Evolutionary conservation across 2,797 vertebrate species (phyloP).

Genomic region (Lepus oiostolus): DNA sequence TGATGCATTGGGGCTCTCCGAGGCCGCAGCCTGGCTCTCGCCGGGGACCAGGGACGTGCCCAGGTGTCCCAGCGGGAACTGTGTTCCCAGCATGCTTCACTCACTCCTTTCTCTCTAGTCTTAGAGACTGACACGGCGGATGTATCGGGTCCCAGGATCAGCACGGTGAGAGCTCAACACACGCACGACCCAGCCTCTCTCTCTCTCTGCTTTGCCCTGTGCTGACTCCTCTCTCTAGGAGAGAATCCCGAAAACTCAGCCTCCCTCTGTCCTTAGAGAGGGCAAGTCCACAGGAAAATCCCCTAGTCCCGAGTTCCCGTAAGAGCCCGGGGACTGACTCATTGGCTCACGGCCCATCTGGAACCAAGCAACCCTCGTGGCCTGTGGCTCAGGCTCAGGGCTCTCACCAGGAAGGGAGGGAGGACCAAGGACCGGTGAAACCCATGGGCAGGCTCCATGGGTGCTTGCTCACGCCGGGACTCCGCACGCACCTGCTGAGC

Average conservation of each 20-base stretch:
- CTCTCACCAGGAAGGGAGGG: not conserved
- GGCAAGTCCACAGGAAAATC: not conserved
- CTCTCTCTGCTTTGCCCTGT: not conserved
- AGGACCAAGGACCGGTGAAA: not conserved
- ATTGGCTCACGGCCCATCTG: not conserved
- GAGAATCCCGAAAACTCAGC: not conserved
- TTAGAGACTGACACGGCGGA: not conserved
- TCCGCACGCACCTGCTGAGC: not conserved
- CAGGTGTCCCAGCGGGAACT: not conserved
- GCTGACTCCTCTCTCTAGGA: not conserved
- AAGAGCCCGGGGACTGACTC: not conserved
- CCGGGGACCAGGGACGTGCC: not conserved
- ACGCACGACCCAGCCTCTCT: not conserved
- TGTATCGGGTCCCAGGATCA: not conserved
- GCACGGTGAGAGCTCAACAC: not conserved
- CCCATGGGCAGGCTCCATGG: not conserved
- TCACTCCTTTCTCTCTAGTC: too few relatives aligned
- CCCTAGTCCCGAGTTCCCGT: not conserved
- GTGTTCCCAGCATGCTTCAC: not conserved
- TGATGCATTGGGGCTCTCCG: not conserved
- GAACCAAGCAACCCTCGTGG: not conserved
- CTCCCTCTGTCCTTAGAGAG: not conserved
- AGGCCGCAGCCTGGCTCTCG: not conserved
- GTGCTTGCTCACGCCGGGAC: not conserved
- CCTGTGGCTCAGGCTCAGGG: not conserved